Percentiles rank a stretch among this genome's conserved stretches.
phyloP scores from a whole-genome alignment of 2,113 vertebrate species.

The Rana temporaria region DNA sequence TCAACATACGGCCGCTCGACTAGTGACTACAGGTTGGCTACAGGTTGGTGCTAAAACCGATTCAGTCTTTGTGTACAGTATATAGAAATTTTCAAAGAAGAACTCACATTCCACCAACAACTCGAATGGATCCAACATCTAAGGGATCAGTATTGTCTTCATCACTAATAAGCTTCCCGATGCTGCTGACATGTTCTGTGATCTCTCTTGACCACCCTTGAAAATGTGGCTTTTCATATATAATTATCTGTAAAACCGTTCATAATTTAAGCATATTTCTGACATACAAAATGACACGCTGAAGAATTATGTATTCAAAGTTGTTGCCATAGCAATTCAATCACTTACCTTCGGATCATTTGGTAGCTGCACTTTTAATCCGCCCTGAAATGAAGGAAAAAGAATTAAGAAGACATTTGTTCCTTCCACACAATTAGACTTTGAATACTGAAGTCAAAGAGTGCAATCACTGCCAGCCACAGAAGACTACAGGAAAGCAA shows the following conservation, averaged over 20 bases:
- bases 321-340: slow-evolving; percentile 11
- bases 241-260: slow-evolving; percentile 74
- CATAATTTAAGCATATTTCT: slow-evolving; percentile 6
- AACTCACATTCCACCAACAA: slow-evolving; percentile 86
- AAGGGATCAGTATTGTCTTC: slow-evolving; percentile 60
- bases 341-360: slow-evolving; percentile 78
- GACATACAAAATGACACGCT: not conserved
- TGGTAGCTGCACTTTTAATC: slow-evolving; percentile 81
- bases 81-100: not conserved
- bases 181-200: slow-evolving; percentile 70
- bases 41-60: too few species aligned
- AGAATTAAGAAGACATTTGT: slow-evolving; percentile 32
- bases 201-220: slow-evolving; percentile 74
- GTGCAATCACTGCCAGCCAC: slow-evolving; percentile 22
- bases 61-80: too few species aligned
- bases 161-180: slow-evolving; percentile 13
- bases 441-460: not conserved
- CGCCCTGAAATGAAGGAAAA: slow-evolving; percentile 70
- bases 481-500: not conserved
- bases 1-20: too few species aligned
- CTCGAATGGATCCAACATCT: slow-evolving; percentile 75
- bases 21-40: too few species aligned
- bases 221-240: slow-evolving; percentile 79
- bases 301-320: not conserved
- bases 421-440: slow-evolving; percentile 35